A percentile compares a stretch with the other conserved stretches of the same genome.
Conservation (phyloP, 2,113 vertebrate species). For the Chlamydotis undulata region DNA sequence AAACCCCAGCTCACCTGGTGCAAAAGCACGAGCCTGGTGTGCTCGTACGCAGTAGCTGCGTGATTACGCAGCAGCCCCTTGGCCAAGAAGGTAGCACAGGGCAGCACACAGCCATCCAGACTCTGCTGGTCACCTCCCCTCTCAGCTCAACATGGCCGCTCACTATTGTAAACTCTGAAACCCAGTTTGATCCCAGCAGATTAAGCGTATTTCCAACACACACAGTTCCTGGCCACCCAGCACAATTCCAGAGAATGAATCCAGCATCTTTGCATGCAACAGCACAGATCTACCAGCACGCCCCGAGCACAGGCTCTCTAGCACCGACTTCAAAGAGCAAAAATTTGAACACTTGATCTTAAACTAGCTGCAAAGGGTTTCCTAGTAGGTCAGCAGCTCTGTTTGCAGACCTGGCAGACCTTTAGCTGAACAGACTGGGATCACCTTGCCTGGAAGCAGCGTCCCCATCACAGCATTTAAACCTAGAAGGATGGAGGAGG, state of each 20-base stretch:
- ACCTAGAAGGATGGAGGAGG: not conserved
- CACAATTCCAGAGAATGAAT: not conserved
- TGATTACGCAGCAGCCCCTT: accelerated
- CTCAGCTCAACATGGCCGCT: not conserved
- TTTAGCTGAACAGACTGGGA: not conserved
- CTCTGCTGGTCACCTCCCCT: not conserved
- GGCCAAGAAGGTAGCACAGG: not conserved
- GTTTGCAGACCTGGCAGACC: not conserved
- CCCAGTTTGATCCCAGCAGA: not conserved
- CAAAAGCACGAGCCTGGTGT: not conserved
- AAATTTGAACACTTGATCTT: not conserved
- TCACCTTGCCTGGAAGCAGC: not conserved
- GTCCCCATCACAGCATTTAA: not conserved
- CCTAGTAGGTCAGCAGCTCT: not conserved
- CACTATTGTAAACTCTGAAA: not conserved
- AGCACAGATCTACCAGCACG: not conserved
- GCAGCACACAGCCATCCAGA: not conserved
- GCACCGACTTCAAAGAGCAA: not conserved
- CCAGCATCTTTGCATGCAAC: accelerated
- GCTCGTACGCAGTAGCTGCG: not conserved
- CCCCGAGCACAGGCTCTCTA: not conserved
- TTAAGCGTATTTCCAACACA: not conserved
- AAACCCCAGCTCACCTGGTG: not conserved
- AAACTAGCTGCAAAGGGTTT: not conserved
- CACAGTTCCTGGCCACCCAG: not conserved